Conservation (phyloP, 2,888 invertebrate species). For the Mimumesa dahlbomi region DNA sequence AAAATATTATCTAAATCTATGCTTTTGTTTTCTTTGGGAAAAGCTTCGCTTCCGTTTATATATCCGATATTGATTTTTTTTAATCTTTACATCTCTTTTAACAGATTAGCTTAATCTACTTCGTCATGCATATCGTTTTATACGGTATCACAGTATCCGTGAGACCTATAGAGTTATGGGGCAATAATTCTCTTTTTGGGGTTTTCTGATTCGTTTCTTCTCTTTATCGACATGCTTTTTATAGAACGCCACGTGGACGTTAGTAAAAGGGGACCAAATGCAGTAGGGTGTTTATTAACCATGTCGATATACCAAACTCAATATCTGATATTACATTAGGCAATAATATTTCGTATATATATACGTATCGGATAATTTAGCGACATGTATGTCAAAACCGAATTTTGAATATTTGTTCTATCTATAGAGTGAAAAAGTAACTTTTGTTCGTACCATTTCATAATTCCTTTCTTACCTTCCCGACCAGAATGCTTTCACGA, state of each 20-base stretch:
- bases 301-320: conserved; percentile 4
- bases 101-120: conserved; percentile 40
- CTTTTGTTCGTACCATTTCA: conserved; percentile 29
- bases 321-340: conserved; percentile 2
- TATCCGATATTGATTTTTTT: conserved; percentile 35
- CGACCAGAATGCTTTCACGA: conserved; percentile 48
- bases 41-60: background rate
- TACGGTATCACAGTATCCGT: conserved; percentile 21
- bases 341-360: conserved; percentile 18
- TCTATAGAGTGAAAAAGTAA: conserved; percentile 20
- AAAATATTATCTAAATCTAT: background rate
- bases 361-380: background rate
- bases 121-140: conserved; percentile 34
- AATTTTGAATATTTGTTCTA: conserved; percentile 15
- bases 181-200: conserved; percentile 40
- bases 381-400: background rate
- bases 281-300: conserved; percentile 36
- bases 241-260: conserved; percentile 25
- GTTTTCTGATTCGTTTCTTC: conserved; percentile 32
- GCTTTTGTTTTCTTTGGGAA: background rate
- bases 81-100: conserved; percentile 41
- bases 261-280: background rate
- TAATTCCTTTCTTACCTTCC: conserved; percentile 46
- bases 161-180: conserved; percentile 30
- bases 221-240: conserved; percentile 15